These are phyloP conservation scores for Lepidotrigona ventralis DNA, from an alignment of 1,140 invertebrate genomes.

Conservation along the genomic window DNA sequence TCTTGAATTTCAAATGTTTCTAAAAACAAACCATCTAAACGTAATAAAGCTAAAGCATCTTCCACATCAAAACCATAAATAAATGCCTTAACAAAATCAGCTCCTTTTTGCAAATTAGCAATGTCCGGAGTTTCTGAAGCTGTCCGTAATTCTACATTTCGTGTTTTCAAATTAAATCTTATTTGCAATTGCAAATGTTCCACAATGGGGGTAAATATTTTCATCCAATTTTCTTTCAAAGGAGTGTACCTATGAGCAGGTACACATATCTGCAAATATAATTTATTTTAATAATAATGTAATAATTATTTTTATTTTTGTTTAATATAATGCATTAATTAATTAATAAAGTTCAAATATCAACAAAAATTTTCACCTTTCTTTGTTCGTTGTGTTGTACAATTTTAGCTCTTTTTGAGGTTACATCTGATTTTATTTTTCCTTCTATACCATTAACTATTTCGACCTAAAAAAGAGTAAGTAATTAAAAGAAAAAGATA, in stretches of 20 bases:
- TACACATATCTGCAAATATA: constrained; percentile 82
- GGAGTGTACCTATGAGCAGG: constrained; percentile 92
- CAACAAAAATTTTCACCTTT: constrained; percentile 75
- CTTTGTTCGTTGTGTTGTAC: constrained; percentile 79
- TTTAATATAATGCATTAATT: not conserved
- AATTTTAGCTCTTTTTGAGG: constrained; percentile 81
- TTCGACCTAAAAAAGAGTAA: constrained; percentile 79
- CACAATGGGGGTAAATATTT: constrained; percentile 97
- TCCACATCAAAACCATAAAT: constrained; percentile 98
- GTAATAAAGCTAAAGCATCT: constrained; percentile 95
- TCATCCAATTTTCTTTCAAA: constrained; percentile 97
- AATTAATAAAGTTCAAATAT: not conserved
- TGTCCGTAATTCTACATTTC: constrained; percentile 93
- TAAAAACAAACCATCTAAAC: constrained; percentile 98
- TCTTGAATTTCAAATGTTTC: constrained; percentile 99
- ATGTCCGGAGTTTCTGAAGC: constrained; percentile 91
- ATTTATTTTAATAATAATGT: not conserved
- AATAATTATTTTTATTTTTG: not conserved
- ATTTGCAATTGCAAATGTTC: constrained; percentile 97
- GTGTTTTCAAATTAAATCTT: constrained; percentile 94
- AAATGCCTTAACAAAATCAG: constrained; percentile 99
- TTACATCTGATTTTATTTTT: constrained; percentile 77
- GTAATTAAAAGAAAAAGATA: not conserved
- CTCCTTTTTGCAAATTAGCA: constrained; percentile 96
- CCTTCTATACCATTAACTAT: constrained; percentile 84